Evolutionary conservation across 2,113 vertebrate genomes (phyloP), one percentile per base, ranked within the genome.

Genomic region (Gopherus flavomarginatus): DNA sequence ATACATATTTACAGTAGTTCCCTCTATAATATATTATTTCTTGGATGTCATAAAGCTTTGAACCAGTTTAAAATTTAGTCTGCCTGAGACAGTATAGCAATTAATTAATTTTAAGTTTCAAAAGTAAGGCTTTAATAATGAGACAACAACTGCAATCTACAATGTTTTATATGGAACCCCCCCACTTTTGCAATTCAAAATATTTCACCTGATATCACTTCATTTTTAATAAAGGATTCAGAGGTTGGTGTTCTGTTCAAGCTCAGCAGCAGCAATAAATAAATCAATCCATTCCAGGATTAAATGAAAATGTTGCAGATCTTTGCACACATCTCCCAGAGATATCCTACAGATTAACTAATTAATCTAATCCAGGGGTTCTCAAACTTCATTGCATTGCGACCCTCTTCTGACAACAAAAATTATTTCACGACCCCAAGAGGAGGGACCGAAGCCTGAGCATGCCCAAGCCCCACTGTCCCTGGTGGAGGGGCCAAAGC

Each of bases 1-100:
- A 93, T 91, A 42, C 90, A 94, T 96, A 94, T 97, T 97, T 97
- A 96, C 93, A 91, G 88, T 95, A 69, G 82, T 82, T 97, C 92
- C 94, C 77, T 96, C 93, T 81, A 59, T 62, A 62, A 31, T 62
- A 62, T 65, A 92, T 88, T 87, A 87, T 93, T 96, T 95, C 53
- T 90, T 96, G 89, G 96, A 91, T 95, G 95, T 87, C 95, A 96
- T 1, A 5, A 96, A 91, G 94, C 96, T 97, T 97, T 97, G 87
- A 97, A 97, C 79, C 75, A 95, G 19, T 38, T 93, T 90, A 96
- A 95, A 95, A 93, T 79, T 93, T 91, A 87, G 53, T 83, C 10
- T 88, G 88, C 57, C 78, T 83, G 78, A 96, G 92, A 94, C 89
- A 95, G 65, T 91, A 94, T 50, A 81, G 78, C 84, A 53, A 85